phyloP scores from a whole-genome alignment of 2,113 vertebrate genomes.

The Semicossyphus pulcher region DNA sequence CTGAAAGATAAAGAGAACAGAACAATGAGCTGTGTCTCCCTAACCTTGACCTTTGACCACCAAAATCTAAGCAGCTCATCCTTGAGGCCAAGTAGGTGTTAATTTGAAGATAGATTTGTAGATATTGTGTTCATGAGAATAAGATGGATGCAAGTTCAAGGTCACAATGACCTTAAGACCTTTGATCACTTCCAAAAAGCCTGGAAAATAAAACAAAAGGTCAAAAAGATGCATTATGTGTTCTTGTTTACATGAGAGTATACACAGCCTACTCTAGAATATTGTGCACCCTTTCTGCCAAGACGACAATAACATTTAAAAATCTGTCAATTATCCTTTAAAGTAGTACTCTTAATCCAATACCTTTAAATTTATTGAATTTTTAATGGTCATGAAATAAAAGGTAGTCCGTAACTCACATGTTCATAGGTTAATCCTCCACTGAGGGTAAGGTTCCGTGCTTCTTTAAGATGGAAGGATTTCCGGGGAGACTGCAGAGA shows the following conservation, averaged over 20 bases:
- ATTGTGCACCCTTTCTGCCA: no score
- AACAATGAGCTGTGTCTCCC: constrained; percentile 3
- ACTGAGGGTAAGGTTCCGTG: not conserved
- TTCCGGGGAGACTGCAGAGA: not conserved
- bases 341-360: not conserved
- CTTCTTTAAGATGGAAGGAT: not conserved
- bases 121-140: not conserved
- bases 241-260: no score
- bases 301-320: not conserved
- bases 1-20: not conserved
- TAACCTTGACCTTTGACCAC: no score
- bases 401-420: not conserved
- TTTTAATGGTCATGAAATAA: not conserved
- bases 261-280: no score
- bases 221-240: constrained; percentile 4
- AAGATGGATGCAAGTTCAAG: constrained; percentile 13
- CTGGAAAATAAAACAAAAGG: not conserved
- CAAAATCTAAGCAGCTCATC: no score
- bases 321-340: not conserved
- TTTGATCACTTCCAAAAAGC: not conserved
- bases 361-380: no score
- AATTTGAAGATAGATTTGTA: not conserved
- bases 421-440: not conserved
- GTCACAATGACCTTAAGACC: constrained; percentile 1
- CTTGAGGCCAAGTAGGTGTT: not conserved